Evolutionary conservation across 1,140 invertebrate genomes (phyloP), one percentile per base, ranked within the genome.

Genomic region (Monochamus saltuarius): DNA sequence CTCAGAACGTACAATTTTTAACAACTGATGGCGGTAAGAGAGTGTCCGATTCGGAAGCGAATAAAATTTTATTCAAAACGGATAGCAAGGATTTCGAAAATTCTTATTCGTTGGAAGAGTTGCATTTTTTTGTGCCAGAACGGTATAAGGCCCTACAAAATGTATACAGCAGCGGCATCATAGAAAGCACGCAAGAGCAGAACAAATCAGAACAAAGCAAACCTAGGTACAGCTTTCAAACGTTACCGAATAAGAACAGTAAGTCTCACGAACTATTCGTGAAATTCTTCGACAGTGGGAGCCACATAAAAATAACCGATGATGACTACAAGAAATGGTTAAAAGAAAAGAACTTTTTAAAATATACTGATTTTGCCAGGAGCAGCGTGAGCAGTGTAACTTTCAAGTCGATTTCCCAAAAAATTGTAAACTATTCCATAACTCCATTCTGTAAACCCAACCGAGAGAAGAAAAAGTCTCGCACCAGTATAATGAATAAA

Each of bases 281-380:
- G n/a, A 51, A 17, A 37, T 51, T 29, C 6, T 29, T 35, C 29
- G 35, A 51, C n/a, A 51, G 29, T 16, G 22, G 22, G 10, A 13
- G 34, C 7, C 39, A 56, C 35, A 38, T 43, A 7, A 45, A 45
- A 16, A 9, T 56, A 19, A 40, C 14, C 8, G 53, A 56, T n/a
- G 39, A 56, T 4, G 53, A 56, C 7, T 56, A 56, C 16, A 56
- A 56, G 17, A 35, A 34, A 11, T 56, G 53, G 53, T 35, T 56
- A n/a, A 56, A 56, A 16, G 19, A 45, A 19, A 56, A 56, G 14
- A 42, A 43, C 6, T 56, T 39, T 17, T 22, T 45, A 3, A 43
- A 56, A 36, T 56, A 56, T 19, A 45, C 40, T 11, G 42, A 56
- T 13, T 40, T 42, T 11, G 29, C 53, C 6, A 29, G 6, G 22